Conservation (phyloP, 2,888 invertebrate genomes). For the Coleophora deauratella region DNA sequence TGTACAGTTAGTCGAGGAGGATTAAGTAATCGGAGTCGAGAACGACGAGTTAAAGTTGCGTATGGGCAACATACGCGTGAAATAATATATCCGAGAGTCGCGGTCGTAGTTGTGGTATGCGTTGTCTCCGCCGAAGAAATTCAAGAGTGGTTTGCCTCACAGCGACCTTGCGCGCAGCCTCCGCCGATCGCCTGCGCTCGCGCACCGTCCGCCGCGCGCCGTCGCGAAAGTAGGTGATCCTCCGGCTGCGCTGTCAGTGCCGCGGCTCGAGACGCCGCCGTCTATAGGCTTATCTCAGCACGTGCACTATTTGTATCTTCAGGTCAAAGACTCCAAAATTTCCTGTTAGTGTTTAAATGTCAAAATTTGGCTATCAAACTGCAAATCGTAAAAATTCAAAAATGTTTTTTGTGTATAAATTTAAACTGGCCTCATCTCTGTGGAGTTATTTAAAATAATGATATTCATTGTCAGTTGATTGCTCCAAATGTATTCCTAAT, state of each 20-base stretch:
- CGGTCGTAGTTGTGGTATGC: constrained; percentile 63
- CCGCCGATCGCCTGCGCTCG: constrained; percentile 22
- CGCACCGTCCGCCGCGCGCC: constrained; percentile 25
- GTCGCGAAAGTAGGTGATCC: constrained; percentile 66
- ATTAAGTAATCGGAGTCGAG: constrained; percentile 71
- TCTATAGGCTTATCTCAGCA: constrained; percentile 23
- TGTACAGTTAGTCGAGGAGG: constrained; percentile 65
- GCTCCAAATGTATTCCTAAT: constrained; percentile 26
- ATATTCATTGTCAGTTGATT: constrained; percentile 16
- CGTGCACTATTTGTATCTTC: too few species aligned
- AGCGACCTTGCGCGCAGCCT: constrained; percentile 60
- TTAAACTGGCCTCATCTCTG: too few species aligned
- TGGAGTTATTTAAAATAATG: too few species aligned
- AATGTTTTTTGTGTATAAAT: too few species aligned
- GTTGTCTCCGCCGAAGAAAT: constrained; percentile 62
- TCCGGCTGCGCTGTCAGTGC: constrained; percentile 22
- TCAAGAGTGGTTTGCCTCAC: constrained; percentile 71
- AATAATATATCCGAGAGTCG: constrained; percentile 69
- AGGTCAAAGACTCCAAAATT: too few species aligned
- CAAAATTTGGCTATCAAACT: too few species aligned
- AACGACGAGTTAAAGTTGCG: constrained; percentile 69
- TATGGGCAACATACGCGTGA: constrained; percentile 49
- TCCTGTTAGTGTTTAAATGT: too few species aligned
- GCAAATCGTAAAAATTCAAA: too few species aligned
- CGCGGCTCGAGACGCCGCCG: constrained; percentile 31